phyloP scores from a whole-genome alignment of 2,797 vertebrate species.

The Odontamblyopus rebecca region DNA sequence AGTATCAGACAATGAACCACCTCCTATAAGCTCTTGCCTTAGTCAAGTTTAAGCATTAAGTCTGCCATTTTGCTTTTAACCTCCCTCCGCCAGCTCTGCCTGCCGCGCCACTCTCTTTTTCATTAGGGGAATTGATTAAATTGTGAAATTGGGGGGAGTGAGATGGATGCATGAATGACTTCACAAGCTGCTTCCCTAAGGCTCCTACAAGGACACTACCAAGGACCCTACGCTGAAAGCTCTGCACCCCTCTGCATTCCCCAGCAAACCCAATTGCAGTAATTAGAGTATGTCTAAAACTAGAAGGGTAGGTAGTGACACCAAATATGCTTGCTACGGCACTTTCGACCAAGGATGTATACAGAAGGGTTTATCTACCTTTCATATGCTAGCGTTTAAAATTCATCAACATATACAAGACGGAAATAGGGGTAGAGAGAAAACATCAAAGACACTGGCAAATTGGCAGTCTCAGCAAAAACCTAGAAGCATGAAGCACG shows the following conservation, averaged over 20 bases:
- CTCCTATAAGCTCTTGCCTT: slow-evolving; percentile 72
- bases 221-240: slow-evolving; percentile 65
- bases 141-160: slow-evolving; percentile 77
- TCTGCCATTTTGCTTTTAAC: slow-evolving; percentile 48
- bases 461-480: slow-evolving; percentile 63
- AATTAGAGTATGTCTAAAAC: slow-evolving; percentile 76
- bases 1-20: slow-evolving; percentile 75
- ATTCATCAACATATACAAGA: slow-evolving; percentile 57
- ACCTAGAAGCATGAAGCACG: slow-evolving; percentile 41
- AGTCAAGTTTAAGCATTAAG: slow-evolving; percentile 74
- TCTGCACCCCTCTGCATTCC: slow-evolving; percentile 54
- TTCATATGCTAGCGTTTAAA: slow-evolving; percentile 41
- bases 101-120: slow-evolving; percentile 58
- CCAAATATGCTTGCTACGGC: slow-evolving; percentile 67
- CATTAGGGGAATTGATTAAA: slow-evolving; percentile 82
- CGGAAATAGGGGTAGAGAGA: slow-evolving; percentile 44
- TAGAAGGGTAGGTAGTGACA: slow-evolving; percentile 52
- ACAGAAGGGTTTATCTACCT: slow-evolving; percentile 39
- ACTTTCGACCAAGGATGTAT: slow-evolving; percentile 52
- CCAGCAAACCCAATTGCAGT: slow-evolving; percentile 81
- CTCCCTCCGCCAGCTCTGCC: slow-evolving; percentile 6
- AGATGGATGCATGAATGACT: slow-evolving; percentile 78
- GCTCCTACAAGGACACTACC: slow-evolving; percentile 80
- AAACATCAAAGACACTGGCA: slow-evolving; percentile 35
- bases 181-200: slow-evolving; percentile 71